A percentile compares a stretch with the other conserved stretches of the same genome.
Evolutionary conservation across 2,797 vertebrate genomes (phyloP).

Genomic region (Leuciscus waleckii): DNA sequence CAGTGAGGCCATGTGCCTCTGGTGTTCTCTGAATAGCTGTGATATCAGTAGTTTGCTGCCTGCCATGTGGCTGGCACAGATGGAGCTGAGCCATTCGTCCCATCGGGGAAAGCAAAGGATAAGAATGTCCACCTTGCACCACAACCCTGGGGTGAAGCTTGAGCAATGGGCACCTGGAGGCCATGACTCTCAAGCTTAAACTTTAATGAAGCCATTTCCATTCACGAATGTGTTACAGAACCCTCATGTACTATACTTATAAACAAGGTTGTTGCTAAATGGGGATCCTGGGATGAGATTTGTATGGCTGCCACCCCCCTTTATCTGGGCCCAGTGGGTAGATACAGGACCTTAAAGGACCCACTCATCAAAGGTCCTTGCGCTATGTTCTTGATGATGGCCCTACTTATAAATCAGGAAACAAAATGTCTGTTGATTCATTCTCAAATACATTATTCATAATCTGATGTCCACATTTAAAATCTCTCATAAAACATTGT

Average conservation of each 20-base stretch:
- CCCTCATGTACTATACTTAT: neutral
- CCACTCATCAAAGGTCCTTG: neutral
- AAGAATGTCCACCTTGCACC: neutral
- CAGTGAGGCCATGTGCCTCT: slow-evolving; percentile 9
- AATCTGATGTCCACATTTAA: slow-evolving; percentile 33
- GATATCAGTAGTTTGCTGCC: slow-evolving; percentile 28
- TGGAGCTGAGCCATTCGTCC: neutral
- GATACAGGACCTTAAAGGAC: neutral
- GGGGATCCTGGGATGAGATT: neutral
- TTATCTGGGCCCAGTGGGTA: neutral
- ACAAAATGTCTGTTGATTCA: slow-evolving; percentile 24
- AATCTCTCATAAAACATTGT: slow-evolving; percentile 32
- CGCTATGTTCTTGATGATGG: neutral
- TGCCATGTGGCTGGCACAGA: slow-evolving; percentile 37
- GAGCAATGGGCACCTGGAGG: slow-evolving; percentile 9
- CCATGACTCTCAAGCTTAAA: slow-evolving; percentile 16
- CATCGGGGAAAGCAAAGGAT: slow-evolving; percentile 19
- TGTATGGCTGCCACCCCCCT: neutral
- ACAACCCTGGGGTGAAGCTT: slow-evolving; percentile 14
- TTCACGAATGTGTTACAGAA: slow-evolving; percentile 17
- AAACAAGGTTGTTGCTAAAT: neutral
- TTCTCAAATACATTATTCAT: slow-evolving; percentile 39
- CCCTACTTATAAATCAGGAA: neutral
- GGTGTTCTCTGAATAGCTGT: neutral
- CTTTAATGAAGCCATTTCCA: slow-evolving; percentile 45